Conservation (phyloP, 2,888 invertebrate species). For the Desoria tigrina region DNA sequence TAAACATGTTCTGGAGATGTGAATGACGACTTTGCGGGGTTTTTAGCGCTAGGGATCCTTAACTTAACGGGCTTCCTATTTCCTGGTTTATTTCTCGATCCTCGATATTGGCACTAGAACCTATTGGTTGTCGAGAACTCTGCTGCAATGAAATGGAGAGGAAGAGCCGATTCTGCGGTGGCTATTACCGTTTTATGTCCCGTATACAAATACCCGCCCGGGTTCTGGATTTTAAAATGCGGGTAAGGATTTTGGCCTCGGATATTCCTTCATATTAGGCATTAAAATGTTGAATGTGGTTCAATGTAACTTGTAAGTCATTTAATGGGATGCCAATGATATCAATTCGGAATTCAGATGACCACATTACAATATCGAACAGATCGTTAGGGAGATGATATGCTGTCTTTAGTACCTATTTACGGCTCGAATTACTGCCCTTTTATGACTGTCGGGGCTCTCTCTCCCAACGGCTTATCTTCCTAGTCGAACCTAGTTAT, state of each 20-base stretch:
- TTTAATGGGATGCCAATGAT: slow-evolving; percentile 46
- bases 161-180: no score
- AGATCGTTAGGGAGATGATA: slow-evolving; percentile 2
- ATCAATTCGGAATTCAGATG: slow-evolving; percentile 43
- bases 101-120: no score
- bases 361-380: slow-evolving; percentile 38
- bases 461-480: not conserved
- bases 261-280: not conserved
- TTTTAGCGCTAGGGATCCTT: no score
- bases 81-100: no score
- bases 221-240: not conserved
- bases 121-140: no score
- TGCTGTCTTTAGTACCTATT: not conserved
- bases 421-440: slow-evolving; percentile 1
- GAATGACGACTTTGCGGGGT: no score
- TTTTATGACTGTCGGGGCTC: slow-evolving; percentile 1
- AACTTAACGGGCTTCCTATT: no score
- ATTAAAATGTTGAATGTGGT: slow-evolving; percentile 27
- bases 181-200: no score
- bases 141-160: not conserved
- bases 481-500: no score
- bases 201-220: no score
- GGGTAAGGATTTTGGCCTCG: not conserved
- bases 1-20: no score
- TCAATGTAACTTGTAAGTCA: slow-evolving; percentile 22